A percentile compares a stretch with the other conserved stretches of the same genome.
phyloP scores from a whole-genome alignment of 1,140 invertebrate genomes.

The Drosophila willistoni region DNA sequence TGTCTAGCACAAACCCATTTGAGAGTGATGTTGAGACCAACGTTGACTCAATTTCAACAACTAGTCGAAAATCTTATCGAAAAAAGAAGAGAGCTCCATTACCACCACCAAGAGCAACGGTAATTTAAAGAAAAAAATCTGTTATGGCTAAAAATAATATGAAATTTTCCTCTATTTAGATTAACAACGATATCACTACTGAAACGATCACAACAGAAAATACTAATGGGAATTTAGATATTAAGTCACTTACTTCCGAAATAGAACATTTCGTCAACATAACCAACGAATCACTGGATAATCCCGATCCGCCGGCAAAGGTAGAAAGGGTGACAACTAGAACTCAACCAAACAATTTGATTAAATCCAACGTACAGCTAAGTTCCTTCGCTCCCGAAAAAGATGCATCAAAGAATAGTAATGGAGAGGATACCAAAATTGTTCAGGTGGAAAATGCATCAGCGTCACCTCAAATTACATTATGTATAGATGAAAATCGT shows the following conservation, averaged over 20 bases:
- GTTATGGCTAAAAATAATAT: background rate
- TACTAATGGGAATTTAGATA: conserved; percentile 46
- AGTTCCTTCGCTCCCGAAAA: background rate
- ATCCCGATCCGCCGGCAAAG: conserved; percentile 11
- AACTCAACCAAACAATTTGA: background rate
- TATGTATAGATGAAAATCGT: conserved; percentile 11
- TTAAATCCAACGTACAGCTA: background rate
- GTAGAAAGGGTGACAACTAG: conserved; percentile 4
- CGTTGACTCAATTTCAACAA: conserved; percentile 30
- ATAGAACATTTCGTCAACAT: conserved; percentile 76
- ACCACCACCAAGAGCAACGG: conserved; percentile 40
- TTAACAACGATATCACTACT: background rate
- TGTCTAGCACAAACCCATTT: conserved; percentile 85
- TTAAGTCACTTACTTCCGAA: conserved; percentile 73
- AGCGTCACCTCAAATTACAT: background rate
- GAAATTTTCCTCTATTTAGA: conserved; percentile 3
- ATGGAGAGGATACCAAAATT: background rate
- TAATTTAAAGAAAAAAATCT: conserved; percentile 15
- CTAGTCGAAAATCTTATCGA: conserved; percentile 45
- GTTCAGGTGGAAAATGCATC: background rate
- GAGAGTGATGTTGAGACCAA: conserved; percentile 81
- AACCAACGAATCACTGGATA: conserved; percentile 42
- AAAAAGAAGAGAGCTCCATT: conserved; percentile 57
- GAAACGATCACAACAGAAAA: background rate
- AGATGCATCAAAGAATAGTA: background rate